Base-by-base conservation (phyloP, 2,888 invertebrate genomes). In the Ypsolopha sequella region DNA sequence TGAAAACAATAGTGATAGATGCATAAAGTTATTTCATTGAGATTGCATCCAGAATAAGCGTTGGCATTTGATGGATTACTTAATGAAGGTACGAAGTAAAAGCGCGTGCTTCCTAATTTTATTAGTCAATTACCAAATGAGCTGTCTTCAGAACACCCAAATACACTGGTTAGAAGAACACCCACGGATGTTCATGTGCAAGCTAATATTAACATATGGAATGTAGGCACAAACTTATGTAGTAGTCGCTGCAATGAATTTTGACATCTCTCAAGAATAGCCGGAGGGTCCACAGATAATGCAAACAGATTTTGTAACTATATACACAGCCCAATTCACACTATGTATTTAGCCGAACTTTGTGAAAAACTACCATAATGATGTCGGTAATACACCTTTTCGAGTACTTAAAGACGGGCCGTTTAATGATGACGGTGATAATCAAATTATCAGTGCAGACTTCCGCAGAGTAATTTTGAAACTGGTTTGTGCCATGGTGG, bases 331-430 rank as follows among this genome's bases (percentile, higher is more conserved):
- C 73, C 76, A 84, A 84, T 84, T 84, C 75, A 81, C 82, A 84
- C 82, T 67, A 71, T 68, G 73, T 77, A 66, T 80, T 82, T 82
- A 85, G 80, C 84, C 79, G 74, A 78, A 74, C 70, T 80, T 80
- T 65, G 84, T 80, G 84, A 85, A 85, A 80, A 76, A 73, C 75
- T 72, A 80, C 76, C 68, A 72, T 79, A 80, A 81, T 80, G 73
- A 81, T 81, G 76, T 62, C 70, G 79, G 76, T 80, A 80, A 82
- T 82, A 82, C 76, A 75, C 77, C 76, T 78, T 79, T 80, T 73
- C 68, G 70, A 76, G 69, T 80, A 68, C 70, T 74, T 79, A 78
- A 80, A 78, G 73, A 76, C 66, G 65, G 67, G 66, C 66, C 66
- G 64, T 66, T 68, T 64, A 66, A 64, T 68, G 70, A 65, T 67